Conservation (phyloP, 2,797 vertebrate genomes). For the Hephaestus fuliginosus region DNA sequence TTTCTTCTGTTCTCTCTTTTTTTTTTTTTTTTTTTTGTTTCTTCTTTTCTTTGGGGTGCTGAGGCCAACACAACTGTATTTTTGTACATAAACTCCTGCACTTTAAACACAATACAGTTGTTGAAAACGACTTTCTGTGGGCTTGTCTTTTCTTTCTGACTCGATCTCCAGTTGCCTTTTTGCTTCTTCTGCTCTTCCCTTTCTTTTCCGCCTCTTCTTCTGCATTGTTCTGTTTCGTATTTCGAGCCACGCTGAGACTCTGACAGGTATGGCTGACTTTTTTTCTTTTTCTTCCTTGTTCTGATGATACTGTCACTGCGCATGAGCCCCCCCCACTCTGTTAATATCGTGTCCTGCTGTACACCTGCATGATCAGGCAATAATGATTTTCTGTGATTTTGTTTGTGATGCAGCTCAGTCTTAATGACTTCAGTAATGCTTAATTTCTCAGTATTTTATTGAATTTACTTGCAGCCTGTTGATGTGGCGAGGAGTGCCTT, state of each 20-base stretch:
- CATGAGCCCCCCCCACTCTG: conserved; percentile 27
- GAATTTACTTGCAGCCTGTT: neutral
- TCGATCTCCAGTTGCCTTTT: conserved; percentile 36
- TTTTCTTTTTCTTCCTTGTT: conserved; percentile 50
- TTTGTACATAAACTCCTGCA: conserved; percentile 91
- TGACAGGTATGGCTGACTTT: conserved; percentile 75
- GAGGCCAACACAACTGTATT: conserved; percentile 87
- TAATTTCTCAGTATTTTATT: neutral
- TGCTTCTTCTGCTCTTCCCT: conserved; percentile 50
- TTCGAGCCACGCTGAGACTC: conserved; percentile 57
- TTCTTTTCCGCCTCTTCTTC: conserved; percentile 53
- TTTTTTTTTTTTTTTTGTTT: conserved; percentile 9
- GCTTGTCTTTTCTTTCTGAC: conserved; percentile 68
- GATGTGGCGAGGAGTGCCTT: neutral
- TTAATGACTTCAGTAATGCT: neutral
- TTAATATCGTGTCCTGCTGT: conserved; percentile 12
- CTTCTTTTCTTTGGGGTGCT: conserved; percentile 77
- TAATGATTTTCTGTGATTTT: neutral
- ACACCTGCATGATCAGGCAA: neutral
- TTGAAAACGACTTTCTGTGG: conserved; percentile 67
- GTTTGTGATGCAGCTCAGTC: neutral
- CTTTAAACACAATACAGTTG: conserved; percentile 90
- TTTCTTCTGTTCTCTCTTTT: conserved; percentile 87
- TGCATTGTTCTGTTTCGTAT: conserved; percentile 62
- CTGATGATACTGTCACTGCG: conserved; percentile 37